These are phyloP conservation scores for Gulo gulo DNA, from an alignment of 2,113 vertebrate genomes.

Conservation along the genomic window DNA sequence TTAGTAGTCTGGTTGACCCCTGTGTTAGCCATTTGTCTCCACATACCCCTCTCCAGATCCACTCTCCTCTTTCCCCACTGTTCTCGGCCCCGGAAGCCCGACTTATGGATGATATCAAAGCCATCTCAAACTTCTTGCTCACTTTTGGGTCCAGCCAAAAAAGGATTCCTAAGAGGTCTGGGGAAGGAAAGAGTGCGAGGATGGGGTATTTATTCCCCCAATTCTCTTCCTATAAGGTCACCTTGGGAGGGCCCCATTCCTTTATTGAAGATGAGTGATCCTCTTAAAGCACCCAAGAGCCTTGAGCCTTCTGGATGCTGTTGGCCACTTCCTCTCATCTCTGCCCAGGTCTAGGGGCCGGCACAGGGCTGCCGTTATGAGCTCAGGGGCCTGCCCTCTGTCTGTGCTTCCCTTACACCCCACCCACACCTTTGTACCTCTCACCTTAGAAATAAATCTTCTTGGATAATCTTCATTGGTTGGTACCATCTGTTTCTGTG, in stretches of 20 bases:
- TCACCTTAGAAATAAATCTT: not conserved
- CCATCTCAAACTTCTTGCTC: not conserved
- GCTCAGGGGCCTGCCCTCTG: not conserved
- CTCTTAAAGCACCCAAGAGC: not conserved
- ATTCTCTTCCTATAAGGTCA: not conserved
- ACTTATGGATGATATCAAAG: not conserved
- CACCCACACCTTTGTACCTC: not conserved
- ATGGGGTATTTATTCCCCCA: not conserved
- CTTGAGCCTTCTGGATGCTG: not conserved
- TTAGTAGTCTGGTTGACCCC: not conserved
- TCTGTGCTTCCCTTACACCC: not conserved
- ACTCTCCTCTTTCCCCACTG: not conserved
- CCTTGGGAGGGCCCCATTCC: not conserved
- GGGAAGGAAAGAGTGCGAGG: not conserved
- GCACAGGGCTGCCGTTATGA: accelerated
- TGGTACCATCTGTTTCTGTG: not conserved
- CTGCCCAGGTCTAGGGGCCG: accelerated
- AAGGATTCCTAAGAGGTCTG: not conserved
- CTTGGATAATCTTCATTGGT: not conserved
- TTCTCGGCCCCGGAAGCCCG: not conserved
- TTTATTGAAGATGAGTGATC: not conserved
- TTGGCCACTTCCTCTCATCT: not conserved
- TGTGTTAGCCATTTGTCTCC: not conserved
- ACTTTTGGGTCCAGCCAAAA: not conserved
- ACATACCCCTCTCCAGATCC: not conserved